Base-by-base conservation (phyloP, 2,888 invertebrate genomes). In the Pogonocherus hispidulus region DNA sequence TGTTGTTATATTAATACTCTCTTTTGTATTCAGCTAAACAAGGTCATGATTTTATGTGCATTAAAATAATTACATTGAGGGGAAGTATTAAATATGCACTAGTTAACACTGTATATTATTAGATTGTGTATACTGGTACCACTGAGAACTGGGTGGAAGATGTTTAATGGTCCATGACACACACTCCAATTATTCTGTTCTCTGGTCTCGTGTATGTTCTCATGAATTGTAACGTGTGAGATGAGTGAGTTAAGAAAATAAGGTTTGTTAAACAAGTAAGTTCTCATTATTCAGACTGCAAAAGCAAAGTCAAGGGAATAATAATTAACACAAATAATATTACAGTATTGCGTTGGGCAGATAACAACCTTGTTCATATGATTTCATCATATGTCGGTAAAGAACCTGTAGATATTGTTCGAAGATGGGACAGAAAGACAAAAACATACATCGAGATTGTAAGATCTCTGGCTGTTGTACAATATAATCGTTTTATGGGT, bases 331-430 rank as follows among this genome's bases (percentile, higher is more conserved):
- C n/a, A n/a, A n/a, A n/a, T 27, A 71, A 71, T 47, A 66, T 71
- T 20, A 64, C 66, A 62, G 51, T 59, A 11, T 16, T 71, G 8
- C 56, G 66, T 47, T 68, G 63, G 63, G 49, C 52, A 16, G 68
- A 71, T 27, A 71, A 68, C 22, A 71, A 68, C 18, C 16, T 70
- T 54, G 70, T 59, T 9, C 46, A 64, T 57, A 70, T 70, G 63
- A 70, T 66, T 66, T 66, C 68, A 22, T 47, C 41, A 35, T 69
- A 59, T 63, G 63, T 27, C 51, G 67, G 70, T 3, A 65, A 62
- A 49, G 52, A 66, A 49, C 69, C 57, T 67, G n/a, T n/a, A n/a
- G n/a, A n/a, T n/a, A n/a, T n/a, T n/a, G 60, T 59, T 6, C 3
- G 59, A 35, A 67, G 64, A 59, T 70, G 70, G 70, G 56, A 65